Evolutionary conservation across 2,888 invertebrate genomes (phyloP), one percentile per base, ranked within the genome.

Genomic region (Resseliella maxima): DNA sequence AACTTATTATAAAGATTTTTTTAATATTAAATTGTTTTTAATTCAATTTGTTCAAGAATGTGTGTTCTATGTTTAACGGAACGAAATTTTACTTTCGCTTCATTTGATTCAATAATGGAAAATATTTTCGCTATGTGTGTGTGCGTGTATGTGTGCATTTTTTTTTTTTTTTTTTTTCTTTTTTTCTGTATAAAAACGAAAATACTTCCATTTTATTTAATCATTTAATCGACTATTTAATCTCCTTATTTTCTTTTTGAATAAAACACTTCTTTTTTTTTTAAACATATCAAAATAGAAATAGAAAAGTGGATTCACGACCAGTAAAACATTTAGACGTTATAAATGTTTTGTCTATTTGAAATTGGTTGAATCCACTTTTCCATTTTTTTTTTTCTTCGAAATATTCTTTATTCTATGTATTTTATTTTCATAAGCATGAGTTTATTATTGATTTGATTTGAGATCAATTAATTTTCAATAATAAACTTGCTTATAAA

Each of bases 21-120:
- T 10, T 59, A 21, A 31, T 72, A 31, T 72, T 72, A 27, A 15
- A 12, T 31, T 72, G 24, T 59, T 2, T 72, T 10, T 72, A 35
- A 72, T 15, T 72, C 31, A 72, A 72, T 31, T 72, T 35, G 72
- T 72, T 72, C 72, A 72, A 72, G 72, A 72, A 72, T 72, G 72
- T 72, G 72, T 72, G 72, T 72, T 31, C 72, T 72, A 2, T 15
- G 1, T 72, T 72, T 72, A n/a, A n/a, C n/a, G n/a, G n/a, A n/a
- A n/a, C n/a, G n/a, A n/a, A n/a, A n/a, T n/a, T n/a, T n/a, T n/a
- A n/a, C 31, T 35, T 72, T 72, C 8, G 24, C 59, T 72, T 72
- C 15, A 50, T 50, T 50, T 50, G 2, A 15, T 72, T 35, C 18
- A 5, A 2, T 8, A 72, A 35, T 72, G 72, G 72, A 0, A 72